Evolutionary conservation across 2,113 vertebrate species (phyloP).

Genomic region (Notiomystis cincta): DNA sequence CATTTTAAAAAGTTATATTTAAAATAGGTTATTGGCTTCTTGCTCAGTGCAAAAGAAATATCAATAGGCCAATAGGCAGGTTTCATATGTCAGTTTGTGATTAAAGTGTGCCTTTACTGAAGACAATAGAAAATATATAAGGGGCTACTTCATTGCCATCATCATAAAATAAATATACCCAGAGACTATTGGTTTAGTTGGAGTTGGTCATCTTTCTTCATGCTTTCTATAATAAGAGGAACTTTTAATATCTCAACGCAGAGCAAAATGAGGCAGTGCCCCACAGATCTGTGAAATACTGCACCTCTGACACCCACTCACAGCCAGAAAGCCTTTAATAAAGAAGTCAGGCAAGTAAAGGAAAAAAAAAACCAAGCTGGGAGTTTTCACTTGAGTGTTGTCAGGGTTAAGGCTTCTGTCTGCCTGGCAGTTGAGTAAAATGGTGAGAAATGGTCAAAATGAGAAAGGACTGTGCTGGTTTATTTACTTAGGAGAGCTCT

Average conservation of each 20-base stretch:
- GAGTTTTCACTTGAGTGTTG: slow-evolving; percentile 34
- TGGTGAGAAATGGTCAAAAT: slow-evolving; percentile 45
- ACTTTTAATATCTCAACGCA: slow-evolving; percentile 28
- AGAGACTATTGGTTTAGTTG: background rate
- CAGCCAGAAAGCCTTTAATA: background rate
- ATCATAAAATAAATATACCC: slow-evolving; percentile 49
- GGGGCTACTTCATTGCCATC: slow-evolving; percentile 37
- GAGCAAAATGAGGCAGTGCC: slow-evolving; percentile 38
- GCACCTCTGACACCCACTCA: background rate
- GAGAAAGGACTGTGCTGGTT: slow-evolving; percentile 49
- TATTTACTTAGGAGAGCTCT: slow-evolving; percentile 63
- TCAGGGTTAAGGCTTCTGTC: slow-evolving; percentile 39
- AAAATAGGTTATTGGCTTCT: slow-evolving; percentile 61
- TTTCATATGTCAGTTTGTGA: slow-evolving; percentile 52
- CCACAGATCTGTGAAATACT: slow-evolving; percentile 17
- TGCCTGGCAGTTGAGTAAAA: slow-evolving; percentile 50
- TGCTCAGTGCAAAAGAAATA: slow-evolving; percentile 46
- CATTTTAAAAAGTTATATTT: slow-evolving; percentile 70
- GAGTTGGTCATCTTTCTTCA: slow-evolving; percentile 7
- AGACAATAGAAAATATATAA: slow-evolving; percentile 57
- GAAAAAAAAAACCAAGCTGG: background rate
- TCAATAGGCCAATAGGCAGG: slow-evolving; percentile 47
- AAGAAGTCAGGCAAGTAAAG: background rate
- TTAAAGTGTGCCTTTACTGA: slow-evolving; percentile 53
- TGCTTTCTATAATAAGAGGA: background rate